Base-by-base conservation (phyloP, 2,888 invertebrate species). In the Bembecia ichneumoniformis region DNA sequence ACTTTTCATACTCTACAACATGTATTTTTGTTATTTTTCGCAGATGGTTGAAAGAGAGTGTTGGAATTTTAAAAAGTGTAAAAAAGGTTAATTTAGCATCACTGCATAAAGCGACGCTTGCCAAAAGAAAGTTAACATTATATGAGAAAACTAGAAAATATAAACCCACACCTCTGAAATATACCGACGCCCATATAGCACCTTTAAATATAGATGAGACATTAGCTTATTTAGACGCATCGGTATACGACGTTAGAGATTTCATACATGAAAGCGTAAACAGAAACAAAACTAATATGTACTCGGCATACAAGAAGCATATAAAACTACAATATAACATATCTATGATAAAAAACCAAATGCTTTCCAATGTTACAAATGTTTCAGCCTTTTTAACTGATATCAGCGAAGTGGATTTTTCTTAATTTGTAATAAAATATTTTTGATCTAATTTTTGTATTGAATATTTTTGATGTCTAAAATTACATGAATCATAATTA, bases 11-110 rank as follows among this genome's bases (percentile, higher is more conserved):
- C 9, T 28, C 28, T 28, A 28, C 28, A 28, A 28, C 28, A 28
- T 7, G 7, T 7, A 2, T 28, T 28, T 28, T 28, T 1, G 28
- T 7, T 2, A 28, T 28, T 28, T 20, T 10, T 71, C 66, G 44
- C 64, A 84, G 83, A 1, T 84, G 83, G 83, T 58, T 83, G 11
- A 34, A 57, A 2, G 52, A 67, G 13, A 82, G 79, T 49, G 52
- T 76, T 7, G 55, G 54, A 5, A 36, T 64, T 15, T 28, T 81
- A 11, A 52, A 53, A 0, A 52, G 51, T 5, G 54, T 82, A 28
- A 46, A 54, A 1, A 54, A 56, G 34, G 3, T 51, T 0, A 60
- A 74, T 43, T 58, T 79, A 3, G 58, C 55, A 0, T 50, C 55
- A 20, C 50, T 83, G 14, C 78, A 69, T 35, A 14, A 63, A 51